Conservation (phyloP, 2,113 vertebrate species). For the Columba janthina region DNA sequence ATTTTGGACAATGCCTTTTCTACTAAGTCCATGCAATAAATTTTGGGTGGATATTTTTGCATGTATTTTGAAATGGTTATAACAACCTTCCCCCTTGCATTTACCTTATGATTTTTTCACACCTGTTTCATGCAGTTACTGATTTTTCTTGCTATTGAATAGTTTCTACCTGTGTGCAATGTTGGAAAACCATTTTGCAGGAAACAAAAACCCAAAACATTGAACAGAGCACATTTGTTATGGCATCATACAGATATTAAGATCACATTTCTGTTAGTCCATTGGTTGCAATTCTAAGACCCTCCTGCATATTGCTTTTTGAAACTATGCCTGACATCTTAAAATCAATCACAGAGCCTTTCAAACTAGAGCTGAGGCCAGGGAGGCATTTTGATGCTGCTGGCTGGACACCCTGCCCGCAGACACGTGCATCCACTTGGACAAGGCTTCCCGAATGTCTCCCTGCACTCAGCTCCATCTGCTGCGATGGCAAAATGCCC, state of each 20-base stretch:
- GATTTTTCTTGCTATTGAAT: neutral
- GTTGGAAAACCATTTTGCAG: neutral
- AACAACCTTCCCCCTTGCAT: neutral
- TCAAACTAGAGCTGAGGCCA: neutral
- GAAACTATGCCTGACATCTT: neutral
- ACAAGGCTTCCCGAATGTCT: neutral
- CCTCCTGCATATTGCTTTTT: neutral
- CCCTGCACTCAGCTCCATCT: slow-evolving; percentile 37
- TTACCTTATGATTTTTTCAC: neutral
- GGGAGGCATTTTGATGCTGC: neutral
- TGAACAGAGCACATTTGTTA: neutral
- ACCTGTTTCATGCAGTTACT: neutral
- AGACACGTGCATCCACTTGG: neutral
- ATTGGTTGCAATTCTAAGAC: neutral
- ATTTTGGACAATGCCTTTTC: neutral
- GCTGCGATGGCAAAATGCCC: neutral
- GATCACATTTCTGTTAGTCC: neutral
- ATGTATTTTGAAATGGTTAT: neutral
- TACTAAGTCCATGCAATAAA: neutral
- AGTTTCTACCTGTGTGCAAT: neutral
- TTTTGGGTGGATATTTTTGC: neutral
- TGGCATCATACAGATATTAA: neutral
- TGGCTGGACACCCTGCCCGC: slow-evolving; percentile 7
- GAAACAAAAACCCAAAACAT: neutral
- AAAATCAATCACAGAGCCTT: neutral